Conservation (phyloP, 2,113 vertebrate genomes). For the Tichodroma muraria region DNA sequence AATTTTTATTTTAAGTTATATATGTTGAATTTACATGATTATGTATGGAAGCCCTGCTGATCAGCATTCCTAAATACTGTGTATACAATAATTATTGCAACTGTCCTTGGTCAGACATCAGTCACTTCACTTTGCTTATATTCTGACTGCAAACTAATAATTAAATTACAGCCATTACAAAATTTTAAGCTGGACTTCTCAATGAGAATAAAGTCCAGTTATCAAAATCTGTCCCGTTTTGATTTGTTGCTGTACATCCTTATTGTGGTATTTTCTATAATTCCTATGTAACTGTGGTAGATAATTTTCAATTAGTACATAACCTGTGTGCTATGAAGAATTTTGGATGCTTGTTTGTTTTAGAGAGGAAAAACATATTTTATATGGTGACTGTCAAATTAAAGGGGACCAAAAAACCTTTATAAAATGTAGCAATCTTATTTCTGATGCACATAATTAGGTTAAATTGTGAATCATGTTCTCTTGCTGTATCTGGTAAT, state of each 20-base stretch:
- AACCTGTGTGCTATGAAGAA: not conserved
- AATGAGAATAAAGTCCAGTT: not conserved
- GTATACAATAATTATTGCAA: not conserved
- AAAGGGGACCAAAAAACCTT: not conserved
- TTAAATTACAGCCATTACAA: not conserved
- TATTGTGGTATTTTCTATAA: not conserved
- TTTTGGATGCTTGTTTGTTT: not conserved
- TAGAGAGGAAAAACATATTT: not conserved
- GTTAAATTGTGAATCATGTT: not conserved
- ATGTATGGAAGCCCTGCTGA: not conserved
- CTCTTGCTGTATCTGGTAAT: not conserved
- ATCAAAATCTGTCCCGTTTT: not conserved
- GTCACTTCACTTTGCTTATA: not conserved
- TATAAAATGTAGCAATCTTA: not conserved
- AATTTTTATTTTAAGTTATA: not conserved
- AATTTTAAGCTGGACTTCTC: not conserved
- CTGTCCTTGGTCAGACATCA: not conserved
- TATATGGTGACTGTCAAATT: not conserved
- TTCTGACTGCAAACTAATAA: not conserved
- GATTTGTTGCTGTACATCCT: not conserved
- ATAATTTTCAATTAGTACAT: not conserved
- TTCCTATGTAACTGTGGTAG: not conserved
- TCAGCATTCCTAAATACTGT: not conserved
- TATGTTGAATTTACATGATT: not conserved
- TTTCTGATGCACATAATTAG: not conserved